Conservation (phyloP, 2,113 vertebrate species). For the Caretta caretta region DNA sequence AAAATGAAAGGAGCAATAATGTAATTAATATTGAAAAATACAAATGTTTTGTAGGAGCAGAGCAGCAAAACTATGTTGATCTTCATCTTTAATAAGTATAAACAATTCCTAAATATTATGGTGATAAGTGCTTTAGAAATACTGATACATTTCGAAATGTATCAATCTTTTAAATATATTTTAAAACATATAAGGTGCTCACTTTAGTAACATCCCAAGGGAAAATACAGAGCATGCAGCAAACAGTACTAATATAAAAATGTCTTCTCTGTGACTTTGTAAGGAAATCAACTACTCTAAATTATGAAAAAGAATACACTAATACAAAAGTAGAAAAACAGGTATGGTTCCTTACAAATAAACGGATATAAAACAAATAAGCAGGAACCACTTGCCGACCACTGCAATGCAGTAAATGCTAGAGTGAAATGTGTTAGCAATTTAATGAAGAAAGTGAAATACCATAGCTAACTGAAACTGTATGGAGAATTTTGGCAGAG, state of each 20-base stretch:
- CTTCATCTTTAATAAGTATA: background rate
- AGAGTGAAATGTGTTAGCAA: background rate
- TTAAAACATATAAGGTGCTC: background rate
- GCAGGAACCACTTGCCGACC: background rate
- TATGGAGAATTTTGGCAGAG: background rate
- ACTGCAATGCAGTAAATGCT: background rate
- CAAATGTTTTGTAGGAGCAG: background rate
- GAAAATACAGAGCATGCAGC: background rate
- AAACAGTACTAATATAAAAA: background rate
- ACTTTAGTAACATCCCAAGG: background rate
- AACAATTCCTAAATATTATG: background rate
- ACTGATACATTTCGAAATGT: background rate
- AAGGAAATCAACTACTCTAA: background rate
- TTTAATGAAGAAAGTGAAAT: background rate
- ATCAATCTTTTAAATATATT: background rate
- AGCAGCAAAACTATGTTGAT: background rate
- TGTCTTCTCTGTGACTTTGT: background rate
- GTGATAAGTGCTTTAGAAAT: background rate
- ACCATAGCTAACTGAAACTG: constrained; percentile 10
- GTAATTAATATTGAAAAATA: background rate
- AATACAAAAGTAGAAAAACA: background rate
- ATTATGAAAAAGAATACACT: background rate
- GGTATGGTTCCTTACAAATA: background rate
- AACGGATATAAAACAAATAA: background rate
- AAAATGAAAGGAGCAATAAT: background rate